phyloP scores from a whole-genome alignment of 2,888 invertebrate genomes.

The Bellardia pandia region DNA sequence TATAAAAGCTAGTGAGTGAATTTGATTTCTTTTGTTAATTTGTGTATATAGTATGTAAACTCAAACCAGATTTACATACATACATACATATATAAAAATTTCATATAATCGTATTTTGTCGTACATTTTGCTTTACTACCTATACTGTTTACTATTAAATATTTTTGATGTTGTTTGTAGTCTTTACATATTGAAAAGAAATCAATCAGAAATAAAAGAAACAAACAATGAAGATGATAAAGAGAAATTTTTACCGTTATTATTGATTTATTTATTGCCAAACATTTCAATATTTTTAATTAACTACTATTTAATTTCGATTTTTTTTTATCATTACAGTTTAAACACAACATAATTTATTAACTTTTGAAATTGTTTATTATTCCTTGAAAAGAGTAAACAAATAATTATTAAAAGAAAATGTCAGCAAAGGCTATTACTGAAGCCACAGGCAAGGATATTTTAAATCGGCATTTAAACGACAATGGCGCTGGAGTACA shows the following conservation, averaged over 20 bases:
- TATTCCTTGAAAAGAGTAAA: background rate
- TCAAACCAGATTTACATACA: slow-evolving; percentile 1
- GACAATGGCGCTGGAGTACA: slow-evolving; percentile 88
- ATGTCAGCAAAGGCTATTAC: slow-evolving; percentile 99
- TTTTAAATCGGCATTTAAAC: slow-evolving; percentile 92
- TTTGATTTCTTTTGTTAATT: slow-evolving; percentile 19
- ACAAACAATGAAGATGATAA: background rate
- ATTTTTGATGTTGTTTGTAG: background rate
- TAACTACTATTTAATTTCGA: background rate
- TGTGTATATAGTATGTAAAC: background rate
- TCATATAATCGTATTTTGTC: background rate
- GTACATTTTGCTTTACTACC: background rate
- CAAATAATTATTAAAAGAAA: slow-evolving; percentile 74
- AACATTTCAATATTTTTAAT: background rate
- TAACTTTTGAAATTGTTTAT: background rate
- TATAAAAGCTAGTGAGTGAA: slow-evolving; percentile 21
- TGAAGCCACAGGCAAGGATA: slow-evolving; percentile 96
- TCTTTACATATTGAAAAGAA: background rate
- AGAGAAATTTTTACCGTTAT: slow-evolving; percentile 59
- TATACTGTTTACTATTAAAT: background rate
- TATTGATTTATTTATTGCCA: background rate
- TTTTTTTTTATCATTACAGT: slow-evolving; percentile 52
- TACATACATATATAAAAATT: background rate
- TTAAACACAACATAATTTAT: slow-evolving; percentile 20
- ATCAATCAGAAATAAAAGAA: background rate